Percentiles rank a stretch among this genome's conserved stretches.
phyloP scores from a whole-genome alignment of 2,888 invertebrate species.

The Subacronicta megacephala region DNA sequence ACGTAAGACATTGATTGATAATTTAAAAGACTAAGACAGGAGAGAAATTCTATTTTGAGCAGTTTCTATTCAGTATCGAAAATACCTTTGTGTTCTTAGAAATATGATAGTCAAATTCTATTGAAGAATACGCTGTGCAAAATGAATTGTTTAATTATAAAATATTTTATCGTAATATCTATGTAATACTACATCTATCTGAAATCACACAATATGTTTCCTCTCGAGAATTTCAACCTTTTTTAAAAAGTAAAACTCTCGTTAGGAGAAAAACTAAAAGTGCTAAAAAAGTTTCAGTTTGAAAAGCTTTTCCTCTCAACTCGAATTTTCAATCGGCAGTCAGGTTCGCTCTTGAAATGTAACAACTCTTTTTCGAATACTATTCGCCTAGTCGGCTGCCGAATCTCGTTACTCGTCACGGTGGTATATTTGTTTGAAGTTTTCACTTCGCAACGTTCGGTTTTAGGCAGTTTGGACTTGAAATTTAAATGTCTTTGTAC shows the following conservation, averaged over 20 bases:
- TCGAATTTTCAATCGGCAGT: background rate
- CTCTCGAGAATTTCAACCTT: no score
- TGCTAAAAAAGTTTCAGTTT: background rate
- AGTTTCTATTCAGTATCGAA: no score
- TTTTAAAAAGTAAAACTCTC: background rate
- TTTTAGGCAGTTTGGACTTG: background rate
- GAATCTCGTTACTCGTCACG: background rate
- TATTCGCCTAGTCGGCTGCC: background rate
- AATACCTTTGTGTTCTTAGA: no score
- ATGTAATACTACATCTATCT: no score
- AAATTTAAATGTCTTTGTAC: background rate
- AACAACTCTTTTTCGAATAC: slow-evolving; percentile 8
- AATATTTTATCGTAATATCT: no score
- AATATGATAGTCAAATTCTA: no score
- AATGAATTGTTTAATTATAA: no score
- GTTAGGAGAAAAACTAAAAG: background rate
- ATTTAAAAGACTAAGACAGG: no score
- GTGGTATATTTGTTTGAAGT: background rate
- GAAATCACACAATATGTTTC: no score
- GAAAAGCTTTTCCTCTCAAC: background rate
- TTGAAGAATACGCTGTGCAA: no score
- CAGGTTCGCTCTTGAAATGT: background rate
- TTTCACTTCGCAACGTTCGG: background rate
- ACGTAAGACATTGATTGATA: no score
- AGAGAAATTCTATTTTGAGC: no score